Evolutionary conservation across 2,888 invertebrate genomes (phyloP).

Genomic region (Tetranychus piercei): DNA sequence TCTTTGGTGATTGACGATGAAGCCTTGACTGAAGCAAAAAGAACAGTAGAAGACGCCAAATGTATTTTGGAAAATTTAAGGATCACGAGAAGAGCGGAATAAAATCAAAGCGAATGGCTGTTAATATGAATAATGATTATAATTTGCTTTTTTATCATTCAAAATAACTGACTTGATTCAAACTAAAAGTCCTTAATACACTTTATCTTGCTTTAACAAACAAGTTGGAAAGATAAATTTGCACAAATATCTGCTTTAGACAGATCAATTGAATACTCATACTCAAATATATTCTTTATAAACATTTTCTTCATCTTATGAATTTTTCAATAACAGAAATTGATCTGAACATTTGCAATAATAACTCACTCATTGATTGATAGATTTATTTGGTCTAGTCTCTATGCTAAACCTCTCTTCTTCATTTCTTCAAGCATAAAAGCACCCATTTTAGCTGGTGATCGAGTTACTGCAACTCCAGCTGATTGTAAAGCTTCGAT

Average conservation of each 20-base stretch:
- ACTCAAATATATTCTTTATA: not conserved
- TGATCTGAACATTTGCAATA: not conserved
- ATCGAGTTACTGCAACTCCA: slow-evolving; percentile 79
- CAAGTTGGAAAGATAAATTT: no score
- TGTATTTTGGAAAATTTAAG: not conserved
- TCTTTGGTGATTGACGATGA: not conserved
- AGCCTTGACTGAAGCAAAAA: not conserved
- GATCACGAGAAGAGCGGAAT: no score
- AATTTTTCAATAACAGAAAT: not conserved
- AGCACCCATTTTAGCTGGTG: slow-evolving; percentile 86
- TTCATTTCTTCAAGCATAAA: slow-evolving; percentile 43
- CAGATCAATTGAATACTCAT: not conserved
- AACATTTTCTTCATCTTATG: not conserved
- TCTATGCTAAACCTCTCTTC: slow-evolving; percentile 24
- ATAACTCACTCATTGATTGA: not conserved
- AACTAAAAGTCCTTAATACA: no score
- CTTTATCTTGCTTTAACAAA: no score
- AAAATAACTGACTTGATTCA: no score
- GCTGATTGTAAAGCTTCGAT: slow-evolving; percentile 71
- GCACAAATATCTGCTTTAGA: no score
- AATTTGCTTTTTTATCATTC: no score
- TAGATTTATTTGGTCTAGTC: not conserved
- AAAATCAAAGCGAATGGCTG: no score
- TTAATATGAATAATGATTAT: no score
- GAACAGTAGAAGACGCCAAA: not conserved